Conservation (phyloP, 2,113 vertebrate species). For the Ardeotis arabs region DNA sequence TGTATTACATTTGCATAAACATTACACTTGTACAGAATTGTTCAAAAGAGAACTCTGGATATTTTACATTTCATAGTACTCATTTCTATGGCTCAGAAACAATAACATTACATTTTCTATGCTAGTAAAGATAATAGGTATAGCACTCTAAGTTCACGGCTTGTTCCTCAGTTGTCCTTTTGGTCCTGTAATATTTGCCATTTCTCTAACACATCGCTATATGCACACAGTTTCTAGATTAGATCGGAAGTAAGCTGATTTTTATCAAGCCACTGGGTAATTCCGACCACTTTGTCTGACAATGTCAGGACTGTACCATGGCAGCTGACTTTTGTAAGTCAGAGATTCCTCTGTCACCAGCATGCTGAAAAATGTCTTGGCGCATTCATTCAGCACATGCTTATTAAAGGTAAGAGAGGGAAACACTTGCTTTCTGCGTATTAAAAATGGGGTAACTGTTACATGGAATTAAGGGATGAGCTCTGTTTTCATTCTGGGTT, state of each 20-base stretch:
- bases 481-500: background rate
- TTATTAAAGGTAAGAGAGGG: slow-evolving; percentile 24
- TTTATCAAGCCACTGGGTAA: slow-evolving; percentile 52
- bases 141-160: background rate
- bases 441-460: background rate
- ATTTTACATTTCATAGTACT: background rate
- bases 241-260: slow-evolving; percentile 66
- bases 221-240: slow-evolving; percentile 24
- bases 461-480: background rate
- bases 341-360: slow-evolving; percentile 13
- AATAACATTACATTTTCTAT: background rate
- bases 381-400: background rate
- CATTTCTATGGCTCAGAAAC: background rate
- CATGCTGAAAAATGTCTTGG: slow-evolving; percentile 7
- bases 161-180: background rate
- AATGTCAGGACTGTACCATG: slow-evolving; percentile 22
- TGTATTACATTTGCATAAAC: background rate
- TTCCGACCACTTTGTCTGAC: slow-evolving; percentile 40
- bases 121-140: background rate
- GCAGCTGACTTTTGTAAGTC: slow-evolving; percentile 26
- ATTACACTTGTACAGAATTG: background rate
- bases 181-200: background rate
- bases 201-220: slow-evolving; percentile 17
- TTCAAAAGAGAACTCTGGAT: background rate
- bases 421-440: background rate